phyloP scores from a whole-genome alignment of 2,888 invertebrate species.

The Dione juno region DNA sequence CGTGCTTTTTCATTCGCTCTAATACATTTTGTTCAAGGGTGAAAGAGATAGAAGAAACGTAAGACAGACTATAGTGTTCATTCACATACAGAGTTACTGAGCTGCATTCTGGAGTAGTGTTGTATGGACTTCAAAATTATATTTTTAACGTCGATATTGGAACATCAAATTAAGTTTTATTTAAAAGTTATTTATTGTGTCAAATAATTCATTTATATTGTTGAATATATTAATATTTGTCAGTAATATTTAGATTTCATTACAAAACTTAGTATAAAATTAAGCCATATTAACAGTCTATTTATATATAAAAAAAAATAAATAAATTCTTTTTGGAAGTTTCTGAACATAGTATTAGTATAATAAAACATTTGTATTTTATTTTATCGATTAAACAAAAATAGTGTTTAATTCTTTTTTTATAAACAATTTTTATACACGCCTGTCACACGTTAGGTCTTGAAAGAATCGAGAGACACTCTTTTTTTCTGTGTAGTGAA shows the following conservation, averaged over 20 bases:
- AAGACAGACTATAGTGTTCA: slow-evolving; percentile 68
- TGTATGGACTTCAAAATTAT: slow-evolving; percentile 45
- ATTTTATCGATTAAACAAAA: no score
- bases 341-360: not conserved
- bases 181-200: not conserved
- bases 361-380: not conserved
- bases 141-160: slow-evolving; percentile 44
- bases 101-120: slow-evolving; percentile 76
- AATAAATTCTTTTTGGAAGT: not conserved
- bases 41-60: slow-evolving; percentile 53
- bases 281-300: no score
- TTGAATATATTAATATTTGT: not conserved
- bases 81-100: slow-evolving; percentile 74
- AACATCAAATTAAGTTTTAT: no score
- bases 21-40: slow-evolving; percentile 35
- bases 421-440: no score
- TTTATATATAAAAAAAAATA: no score
- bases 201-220: not conserved
- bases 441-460: no score
- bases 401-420: no score
- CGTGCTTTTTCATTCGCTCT: slow-evolving; percentile 50
- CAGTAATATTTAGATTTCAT: no score
- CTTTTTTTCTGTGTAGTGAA: no score
- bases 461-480: not conserved
- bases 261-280: no score